phyloP scores from a whole-genome alignment of 2,797 vertebrate genomes.

The Argya squamiceps region DNA sequence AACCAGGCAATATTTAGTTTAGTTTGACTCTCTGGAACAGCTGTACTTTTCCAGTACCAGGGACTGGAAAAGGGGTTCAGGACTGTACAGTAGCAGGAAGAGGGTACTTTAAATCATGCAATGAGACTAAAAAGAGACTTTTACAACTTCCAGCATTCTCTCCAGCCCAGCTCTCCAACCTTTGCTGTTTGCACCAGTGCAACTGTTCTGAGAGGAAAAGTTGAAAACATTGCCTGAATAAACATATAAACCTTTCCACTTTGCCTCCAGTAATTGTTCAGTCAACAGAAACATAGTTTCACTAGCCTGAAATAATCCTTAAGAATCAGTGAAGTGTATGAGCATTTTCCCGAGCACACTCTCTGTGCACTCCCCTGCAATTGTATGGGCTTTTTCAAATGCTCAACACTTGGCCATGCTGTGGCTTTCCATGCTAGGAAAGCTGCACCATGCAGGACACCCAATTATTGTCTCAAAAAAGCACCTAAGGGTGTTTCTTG shows the following conservation, averaged over 20 bases:
- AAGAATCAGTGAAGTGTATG: not conserved
- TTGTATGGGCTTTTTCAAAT: not conserved
- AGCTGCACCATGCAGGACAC: not conserved
- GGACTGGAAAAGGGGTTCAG: not conserved
- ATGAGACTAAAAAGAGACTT: not conserved
- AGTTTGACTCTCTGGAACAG: not conserved
- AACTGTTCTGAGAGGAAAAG: not conserved
- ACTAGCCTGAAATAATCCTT: constrained; percentile 27
- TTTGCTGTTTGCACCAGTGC: not conserved
- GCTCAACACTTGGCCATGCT: accelerated
- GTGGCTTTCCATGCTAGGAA: not conserved
- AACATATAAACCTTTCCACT: constrained; percentile 4
- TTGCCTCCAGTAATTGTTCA: not conserved
- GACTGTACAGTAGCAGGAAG: not conserved
- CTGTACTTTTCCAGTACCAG: not conserved
- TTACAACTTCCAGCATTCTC: not conserved
- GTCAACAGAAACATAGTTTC: constrained; percentile 9
- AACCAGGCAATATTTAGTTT: not conserved
- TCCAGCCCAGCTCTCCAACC: not conserved
- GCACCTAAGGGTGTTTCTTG: not conserved
- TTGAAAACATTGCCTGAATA: not conserved
- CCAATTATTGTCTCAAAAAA: not conserved
- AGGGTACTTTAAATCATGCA: not conserved
- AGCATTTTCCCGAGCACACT: not conserved
- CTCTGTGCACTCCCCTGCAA: not conserved